Conservation (phyloP, 2,797 vertebrate species). For the Trachurus trachurus region DNA sequence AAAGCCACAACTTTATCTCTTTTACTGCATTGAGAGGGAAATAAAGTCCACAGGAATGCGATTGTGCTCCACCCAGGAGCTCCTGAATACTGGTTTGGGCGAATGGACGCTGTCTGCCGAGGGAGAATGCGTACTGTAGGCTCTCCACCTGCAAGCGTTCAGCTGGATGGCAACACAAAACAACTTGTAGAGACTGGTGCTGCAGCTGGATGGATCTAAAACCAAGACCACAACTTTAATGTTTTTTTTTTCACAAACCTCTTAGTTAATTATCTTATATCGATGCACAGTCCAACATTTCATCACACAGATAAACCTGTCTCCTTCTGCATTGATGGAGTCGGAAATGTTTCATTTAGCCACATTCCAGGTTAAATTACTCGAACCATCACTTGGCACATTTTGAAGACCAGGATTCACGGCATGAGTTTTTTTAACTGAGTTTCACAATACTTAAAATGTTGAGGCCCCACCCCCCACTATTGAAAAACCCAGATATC, state of each 20-base stretch:
- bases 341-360: slow-evolving; percentile 3
- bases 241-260: slow-evolving; percentile 25
- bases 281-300: slow-evolving; percentile 7
- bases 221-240: neutral
- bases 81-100: slow-evolving; percentile 43
- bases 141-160: slow-evolving; percentile 56
- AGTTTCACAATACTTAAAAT: neutral
- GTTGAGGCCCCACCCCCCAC: neutral
- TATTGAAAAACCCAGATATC: slow-evolving; percentile 1
- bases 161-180: slow-evolving; percentile 44
- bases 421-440: neutral
- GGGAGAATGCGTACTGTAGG: slow-evolving; percentile 35
- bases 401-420: neutral
- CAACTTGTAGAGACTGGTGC: slow-evolving; percentile 13
- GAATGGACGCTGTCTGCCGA: slow-evolving; percentile 45
- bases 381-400: slow-evolving; percentile 15
- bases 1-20: neutral
- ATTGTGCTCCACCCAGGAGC: slow-evolving; percentile 19
- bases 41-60: slow-evolving; percentile 14
- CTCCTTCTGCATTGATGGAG: slow-evolving; percentile 11
- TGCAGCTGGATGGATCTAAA: slow-evolving; percentile 33
- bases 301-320: slow-evolving; percentile 20
- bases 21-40: slow-evolving; percentile 4
- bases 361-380: slow-evolving; percentile 6
- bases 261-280: slow-evolving; percentile 7